Evolutionary conservation across 2,797 vertebrate species (phyloP), one percentile per base, ranked within the genome.

Genomic region (Ciconia nigra): DNA sequence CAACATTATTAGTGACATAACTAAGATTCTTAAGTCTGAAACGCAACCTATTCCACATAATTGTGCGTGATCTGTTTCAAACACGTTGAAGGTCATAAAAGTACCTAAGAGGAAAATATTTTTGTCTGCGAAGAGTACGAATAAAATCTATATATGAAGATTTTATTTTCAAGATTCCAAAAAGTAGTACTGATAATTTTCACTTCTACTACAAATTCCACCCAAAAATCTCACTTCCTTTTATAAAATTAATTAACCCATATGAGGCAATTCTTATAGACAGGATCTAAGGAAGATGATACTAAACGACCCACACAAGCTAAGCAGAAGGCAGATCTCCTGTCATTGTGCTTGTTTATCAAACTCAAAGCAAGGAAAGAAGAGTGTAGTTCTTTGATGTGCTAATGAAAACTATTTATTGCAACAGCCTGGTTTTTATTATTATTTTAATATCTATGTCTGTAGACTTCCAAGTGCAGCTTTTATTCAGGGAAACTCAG

Each of bases 321-420:
- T 51, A 84, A 84, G 77, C 5, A 72, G 47, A 76, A 73, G 69
- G 25, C 78, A 90, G 54, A 58, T 54, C 14, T 83, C 59, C 73
- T 63, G 44, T 70, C 39, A 74, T 54, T 92, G 82, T 89, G 4
- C 49, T 67, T 94, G 55, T 80, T 80, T 80, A 55, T 74, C 86
- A 76, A 76, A 87, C 49, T 90, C 86, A 72, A 81, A 78, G 63
- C 39, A 88, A 81, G 51, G 39, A 86, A 84, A 52, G 42, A 81
- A 89, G 24, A 31, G 33, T 46, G 62, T 59, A 89, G 35, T 14
- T 74, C 86, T 95, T 91, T 78, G 67, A 80, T 55, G 47, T 47
- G 11, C 28, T 88, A 82, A 84, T 59, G 55, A 86, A 91, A 91
- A 86, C 35, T 90, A 52, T 62, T 87, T 95, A 85, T 88, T 92